These are phyloP conservation scores for Brachionichthys hirsutus DNA, from an alignment of 2,113 vertebrate species.

Conservation along the genomic window DNA sequence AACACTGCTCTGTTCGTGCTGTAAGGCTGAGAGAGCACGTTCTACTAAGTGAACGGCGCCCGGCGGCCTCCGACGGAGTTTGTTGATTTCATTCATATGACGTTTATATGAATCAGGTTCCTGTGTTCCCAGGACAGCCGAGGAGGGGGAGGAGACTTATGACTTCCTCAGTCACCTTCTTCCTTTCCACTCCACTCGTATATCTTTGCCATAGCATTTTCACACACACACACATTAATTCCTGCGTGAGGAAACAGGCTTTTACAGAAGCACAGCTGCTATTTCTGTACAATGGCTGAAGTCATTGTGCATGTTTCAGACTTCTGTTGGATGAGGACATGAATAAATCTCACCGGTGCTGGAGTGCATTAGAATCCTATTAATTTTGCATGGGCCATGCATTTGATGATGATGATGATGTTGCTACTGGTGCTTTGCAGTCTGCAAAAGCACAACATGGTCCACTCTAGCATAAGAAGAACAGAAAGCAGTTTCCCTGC, in stretches of 20 bases:
- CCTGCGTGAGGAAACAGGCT: slow-evolving; percentile 25
- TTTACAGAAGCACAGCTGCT: slow-evolving; percentile 25
- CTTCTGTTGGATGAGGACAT: slow-evolving; percentile 14
- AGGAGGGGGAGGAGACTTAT: slow-evolving; percentile 11
- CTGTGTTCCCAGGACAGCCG: slow-evolving; percentile 19
- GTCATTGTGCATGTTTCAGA: slow-evolving; percentile 1
- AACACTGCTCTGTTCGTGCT: slow-evolving; percentile 7
- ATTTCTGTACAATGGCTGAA: slow-evolving; percentile 20
- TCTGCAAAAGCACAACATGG: slow-evolving; percentile 26
- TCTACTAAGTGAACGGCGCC: slow-evolving; percentile 12
- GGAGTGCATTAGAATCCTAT: slow-evolving; percentile 14
- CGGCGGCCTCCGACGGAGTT: slow-evolving; percentile 6
- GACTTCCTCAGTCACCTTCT: slow-evolving; percentile 21
- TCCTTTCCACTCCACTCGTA: neutral
- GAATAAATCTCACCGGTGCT: neutral
- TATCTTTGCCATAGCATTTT: slow-evolving; percentile 8
- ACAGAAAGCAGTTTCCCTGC: neutral
- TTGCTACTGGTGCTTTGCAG: too few species aligned
- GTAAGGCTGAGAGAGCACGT: slow-evolving; percentile 14
- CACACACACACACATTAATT: slow-evolving; percentile 7
- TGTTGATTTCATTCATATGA: slow-evolving; percentile 36
- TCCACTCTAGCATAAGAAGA: slow-evolving; percentile 11
- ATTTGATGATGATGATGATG: slow-evolving; percentile 11
- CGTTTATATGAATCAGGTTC: slow-evolving; percentile 11
- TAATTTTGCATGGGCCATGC: slow-evolving; percentile 29